Base-by-base conservation (phyloP, 2,888 invertebrate species). In the Archips crataeganus region DNA sequence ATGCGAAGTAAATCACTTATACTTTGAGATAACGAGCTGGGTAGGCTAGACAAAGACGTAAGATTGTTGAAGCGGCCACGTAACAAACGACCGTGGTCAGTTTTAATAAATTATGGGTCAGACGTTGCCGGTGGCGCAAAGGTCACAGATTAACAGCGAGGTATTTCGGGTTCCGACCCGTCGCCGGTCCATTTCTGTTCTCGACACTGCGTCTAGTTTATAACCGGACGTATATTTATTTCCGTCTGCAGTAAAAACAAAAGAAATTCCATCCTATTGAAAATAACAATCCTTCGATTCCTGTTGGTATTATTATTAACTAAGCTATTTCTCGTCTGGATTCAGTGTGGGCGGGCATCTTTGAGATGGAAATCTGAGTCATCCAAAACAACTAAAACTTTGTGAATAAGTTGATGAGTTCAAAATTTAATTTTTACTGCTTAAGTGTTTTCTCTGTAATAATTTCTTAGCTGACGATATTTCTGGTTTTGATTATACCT, bases 61-160 rank as follows among this genome's bases (percentile, higher is more conserved):
- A 74, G 65, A 70, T 61, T 49, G 65, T 65, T 65, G 45, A 70
- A 65, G 45, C 63, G 63, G 59, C 67, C 60, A 51, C 61, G 79
- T 82, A 81, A 84, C 83, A 84, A 85, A 85, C 80, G 80, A 81
- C 82, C 84, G 83, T 83, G 82, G 74, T 74, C 74, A 83, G 85
- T 82, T 86, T 87, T 85, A 88, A 91, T 91, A 90, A 91, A 92
- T 92, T 89, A 85, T 84, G 88, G 88, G 88, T 87, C 87, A 85
- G 85, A 82, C 83, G 82, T 82, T 84, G 84, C 80, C 81, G 83
- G 79, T 77, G 80, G 77, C 81, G 83, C 84, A 91, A 92, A 92
- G 93, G 92, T 92, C 91, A 89, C 88, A 87, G 90, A 91, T 91
- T 91, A 91, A 90, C 88, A 87, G 84, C 85, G 83, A 79, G 85